Percentiles rank a stretch among this genome's conserved stretches.
These are phyloP conservation scores for Spea multiplicata DNA, from an alignment of 2,113 vertebrate species.

Conservation along the genomic window DNA sequence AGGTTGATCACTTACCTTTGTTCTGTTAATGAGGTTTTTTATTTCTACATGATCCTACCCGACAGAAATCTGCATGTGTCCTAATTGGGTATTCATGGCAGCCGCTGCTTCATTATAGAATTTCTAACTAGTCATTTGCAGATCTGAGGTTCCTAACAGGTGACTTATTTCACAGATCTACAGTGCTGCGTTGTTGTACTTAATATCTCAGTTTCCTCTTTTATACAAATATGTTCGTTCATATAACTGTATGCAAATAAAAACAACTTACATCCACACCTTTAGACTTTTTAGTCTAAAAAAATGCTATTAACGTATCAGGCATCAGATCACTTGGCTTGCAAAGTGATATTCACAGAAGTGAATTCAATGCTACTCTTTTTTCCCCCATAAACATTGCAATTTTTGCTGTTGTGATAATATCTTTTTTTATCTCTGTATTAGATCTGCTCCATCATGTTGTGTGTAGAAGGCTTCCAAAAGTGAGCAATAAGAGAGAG, in stretches of 20 bases:
- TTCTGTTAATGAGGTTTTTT: conserved; percentile 43
- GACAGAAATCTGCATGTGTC: conserved; percentile 31
- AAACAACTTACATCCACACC: not conserved
- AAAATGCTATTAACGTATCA: too few relatives aligned
- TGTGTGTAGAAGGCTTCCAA: too few relatives aligned
- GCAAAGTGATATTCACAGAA: too few relatives aligned
- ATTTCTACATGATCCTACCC: conserved; percentile 42
- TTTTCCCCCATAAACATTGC: too few relatives aligned
- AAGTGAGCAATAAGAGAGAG: too few relatives aligned
- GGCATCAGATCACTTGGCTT: too few relatives aligned
- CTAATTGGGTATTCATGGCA: conserved; percentile 37
- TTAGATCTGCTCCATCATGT: too few relatives aligned
- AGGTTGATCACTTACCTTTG: conserved; percentile 41
- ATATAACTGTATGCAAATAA: conserved; percentile 1
- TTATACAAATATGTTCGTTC: not conserved
- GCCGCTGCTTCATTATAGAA: conserved; percentile 17
- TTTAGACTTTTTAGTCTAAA: not conserved
- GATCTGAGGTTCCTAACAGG: conserved; percentile 9
- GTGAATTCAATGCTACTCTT: too few relatives aligned
- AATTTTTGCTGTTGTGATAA: too few relatives aligned
- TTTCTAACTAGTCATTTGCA: conserved; percentile 34
- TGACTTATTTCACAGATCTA: conserved; percentile 25
- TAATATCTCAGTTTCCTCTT: conserved; percentile 10
- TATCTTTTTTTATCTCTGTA: too few relatives aligned
- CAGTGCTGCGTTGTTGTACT: conserved; percentile 9